These are phyloP conservation scores for Serrognathus titanus DNA, from an alignment of 2,888 invertebrate genomes.

Conservation along the genomic window DNA sequence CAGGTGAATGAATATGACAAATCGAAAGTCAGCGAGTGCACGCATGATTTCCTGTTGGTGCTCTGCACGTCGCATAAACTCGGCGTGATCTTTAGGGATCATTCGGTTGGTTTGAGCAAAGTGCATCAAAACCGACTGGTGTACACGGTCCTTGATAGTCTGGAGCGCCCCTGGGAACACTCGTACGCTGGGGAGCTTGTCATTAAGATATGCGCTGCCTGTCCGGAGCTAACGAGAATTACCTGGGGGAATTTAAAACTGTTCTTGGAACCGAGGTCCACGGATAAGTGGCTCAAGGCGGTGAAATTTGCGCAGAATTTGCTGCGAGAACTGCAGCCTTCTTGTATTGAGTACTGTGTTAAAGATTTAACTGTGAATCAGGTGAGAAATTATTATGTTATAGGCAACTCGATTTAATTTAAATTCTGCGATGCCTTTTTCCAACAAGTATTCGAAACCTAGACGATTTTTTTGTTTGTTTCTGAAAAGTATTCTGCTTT, in stretches of 20 bases:
- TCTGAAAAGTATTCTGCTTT: too few relatives aligned
- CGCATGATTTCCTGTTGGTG: conserved; percentile 68
- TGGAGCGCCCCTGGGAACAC: conserved; percentile 69
- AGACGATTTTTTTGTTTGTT: too few relatives aligned
- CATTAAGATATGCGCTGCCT: conserved; percentile 60
- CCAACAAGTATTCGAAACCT: too few relatives aligned
- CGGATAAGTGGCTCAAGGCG: conserved; percentile 55
- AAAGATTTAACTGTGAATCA: conserved; percentile 52
- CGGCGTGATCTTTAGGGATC: conserved; percentile 75
- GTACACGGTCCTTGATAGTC: conserved; percentile 60
- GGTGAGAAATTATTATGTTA: conserved; percentile 35
- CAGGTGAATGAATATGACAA: conserved; percentile 48
- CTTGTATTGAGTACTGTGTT: conserved; percentile 52
- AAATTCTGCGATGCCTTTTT: too few relatives aligned
- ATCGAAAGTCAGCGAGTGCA: conserved; percentile 54
- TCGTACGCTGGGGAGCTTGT: conserved; percentile 61
- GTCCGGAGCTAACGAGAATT: conserved; percentile 69
- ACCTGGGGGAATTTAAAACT: conserved; percentile 58
- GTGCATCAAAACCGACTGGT: conserved; percentile 57
- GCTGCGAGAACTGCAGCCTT: conserved; percentile 51
- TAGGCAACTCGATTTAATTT: too few relatives aligned
- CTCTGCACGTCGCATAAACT: conserved; percentile 72
- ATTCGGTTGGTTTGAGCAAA: conserved; percentile 59
- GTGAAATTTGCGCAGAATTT: conserved; percentile 51
- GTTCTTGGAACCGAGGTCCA: conserved; percentile 59